Percentiles rank a stretch among this genome's conserved stretches.
These are phyloP conservation scores for Amblyraja radiata DNA, from an alignment of 2,797 vertebrate species.

Conservation along the genomic window DNA sequence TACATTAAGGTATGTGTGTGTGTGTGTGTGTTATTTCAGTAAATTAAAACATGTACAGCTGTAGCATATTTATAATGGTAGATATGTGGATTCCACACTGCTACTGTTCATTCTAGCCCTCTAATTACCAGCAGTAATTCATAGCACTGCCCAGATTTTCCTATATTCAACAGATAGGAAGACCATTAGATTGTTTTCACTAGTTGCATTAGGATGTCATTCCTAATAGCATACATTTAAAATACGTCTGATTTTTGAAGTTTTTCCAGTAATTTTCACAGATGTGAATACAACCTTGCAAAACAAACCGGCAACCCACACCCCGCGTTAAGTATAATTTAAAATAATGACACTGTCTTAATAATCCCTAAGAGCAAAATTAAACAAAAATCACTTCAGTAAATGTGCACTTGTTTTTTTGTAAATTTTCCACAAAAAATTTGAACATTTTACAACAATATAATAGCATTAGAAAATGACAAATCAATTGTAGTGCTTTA, in stretches of 20 bases:
- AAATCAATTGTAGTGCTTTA: constrained; percentile 44
- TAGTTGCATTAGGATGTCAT: constrained; percentile 24
- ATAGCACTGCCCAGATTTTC: constrained; percentile 16
- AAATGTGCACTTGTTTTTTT: constrained; percentile 48
- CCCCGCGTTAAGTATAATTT: constrained; percentile 33
- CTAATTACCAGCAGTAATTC: constrained; percentile 20
- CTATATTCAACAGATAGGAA: constrained; percentile 16
- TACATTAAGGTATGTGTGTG: constrained; percentile 44
- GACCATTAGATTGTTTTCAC: constrained; percentile 34
- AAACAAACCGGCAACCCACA: constrained; percentile 24
- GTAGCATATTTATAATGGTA: constrained; percentile 34
- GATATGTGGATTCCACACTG: constrained; percentile 37
- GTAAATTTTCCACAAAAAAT: constrained; percentile 47
- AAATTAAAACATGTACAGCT: constrained; percentile 37
- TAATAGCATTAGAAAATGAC: constrained; percentile 46
- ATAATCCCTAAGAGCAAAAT: constrained; percentile 45
- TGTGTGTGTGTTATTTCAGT: constrained; percentile 40
- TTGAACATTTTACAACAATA: constrained; percentile 49
- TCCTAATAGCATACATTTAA: constrained; percentile 36
- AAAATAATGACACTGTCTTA: constrained; percentile 43
- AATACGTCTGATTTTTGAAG: constrained; percentile 36
- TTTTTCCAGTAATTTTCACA: constrained; percentile 22
- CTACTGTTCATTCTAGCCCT: constrained; percentile 30
- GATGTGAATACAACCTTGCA: constrained; percentile 25
- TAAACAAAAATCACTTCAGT: constrained; percentile 40